These are phyloP conservation scores for Phortica magna DNA, from an alignment of 2,888 invertebrate species.

Conservation along the genomic window DNA sequence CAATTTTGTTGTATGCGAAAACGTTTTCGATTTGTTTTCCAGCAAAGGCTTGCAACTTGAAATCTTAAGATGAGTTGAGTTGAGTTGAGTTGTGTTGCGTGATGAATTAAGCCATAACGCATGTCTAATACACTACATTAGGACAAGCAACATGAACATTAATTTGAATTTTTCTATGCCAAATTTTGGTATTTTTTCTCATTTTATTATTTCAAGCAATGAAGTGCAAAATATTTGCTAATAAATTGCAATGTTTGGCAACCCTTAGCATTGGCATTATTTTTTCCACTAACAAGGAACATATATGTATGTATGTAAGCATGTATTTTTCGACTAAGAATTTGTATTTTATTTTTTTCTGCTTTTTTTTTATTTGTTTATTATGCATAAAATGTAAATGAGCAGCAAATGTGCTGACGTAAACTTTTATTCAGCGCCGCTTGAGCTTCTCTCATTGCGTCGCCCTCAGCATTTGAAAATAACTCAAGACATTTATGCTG, in stretches of 20 bases:
- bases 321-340: too few relatives aligned
- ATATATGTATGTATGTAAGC: too few relatives aligned
- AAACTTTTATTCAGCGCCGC: constrained; percentile 45
- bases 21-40: neutral
- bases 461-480: neutral
- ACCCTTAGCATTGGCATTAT: too few relatives aligned
- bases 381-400: constrained; percentile 67
- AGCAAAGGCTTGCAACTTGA: neutral
- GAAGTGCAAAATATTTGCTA: too few relatives aligned
- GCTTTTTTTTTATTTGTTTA: constrained; percentile 59
- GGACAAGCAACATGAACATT: too few relatives aligned
- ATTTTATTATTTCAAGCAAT: too few relatives aligned
- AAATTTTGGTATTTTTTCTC: too few relatives aligned
- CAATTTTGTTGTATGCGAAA: neutral
- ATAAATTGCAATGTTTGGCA: too few relatives aligned
- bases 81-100: too few relatives aligned
- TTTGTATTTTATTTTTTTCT: constrained; percentile 35
- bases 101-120: neutral
- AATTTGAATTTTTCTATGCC: too few relatives aligned
- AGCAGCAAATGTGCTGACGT: constrained; percentile 48
- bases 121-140: too few relatives aligned
- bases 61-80: neutral
- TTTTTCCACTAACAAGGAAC: too few relatives aligned
- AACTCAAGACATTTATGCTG: neutral
- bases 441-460: neutral